A percentile compares a stretch with the other conserved stretches of the same genome.
These are phyloP conservation scores for Morpho helenor DNA, from an alignment of 2,888 invertebrate species.

Conservation along the genomic window DNA sequence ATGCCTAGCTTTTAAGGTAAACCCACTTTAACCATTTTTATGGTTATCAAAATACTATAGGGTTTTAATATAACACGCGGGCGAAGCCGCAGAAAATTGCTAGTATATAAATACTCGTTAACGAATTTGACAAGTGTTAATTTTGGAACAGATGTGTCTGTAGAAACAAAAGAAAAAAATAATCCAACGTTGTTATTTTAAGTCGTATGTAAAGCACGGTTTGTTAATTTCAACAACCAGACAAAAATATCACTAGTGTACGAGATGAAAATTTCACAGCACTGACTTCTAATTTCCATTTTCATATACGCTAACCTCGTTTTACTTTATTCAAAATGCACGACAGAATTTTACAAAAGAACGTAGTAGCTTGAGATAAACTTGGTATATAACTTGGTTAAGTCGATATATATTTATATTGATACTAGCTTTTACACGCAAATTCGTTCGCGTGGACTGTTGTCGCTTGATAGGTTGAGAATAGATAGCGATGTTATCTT, in stretches of 20 bases:
- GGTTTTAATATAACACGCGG: too few relatives aligned
- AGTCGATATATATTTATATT: neutral
- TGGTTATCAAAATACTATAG: too few relatives aligned
- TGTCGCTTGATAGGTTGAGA: too few relatives aligned
- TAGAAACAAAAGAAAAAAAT: neutral
- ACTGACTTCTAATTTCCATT: constrained; percentile 11
- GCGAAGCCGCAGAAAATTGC: too few relatives aligned
- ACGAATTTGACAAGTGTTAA: too few relatives aligned
- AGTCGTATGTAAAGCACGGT: constrained; percentile 7
- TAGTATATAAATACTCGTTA: too few relatives aligned
- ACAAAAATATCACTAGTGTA: constrained; percentile 2
- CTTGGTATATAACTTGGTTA: constrained; percentile 4
- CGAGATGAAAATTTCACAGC: constrained; percentile 12
- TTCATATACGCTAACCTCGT: constrained; percentile 15
- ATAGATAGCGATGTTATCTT: too few relatives aligned
- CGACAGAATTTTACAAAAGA: constrained; percentile 13
- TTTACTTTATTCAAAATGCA: constrained; percentile 14
- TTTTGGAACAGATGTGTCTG: too few relatives aligned
- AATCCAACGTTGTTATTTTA: neutral
- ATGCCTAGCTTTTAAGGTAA: too few relatives aligned
- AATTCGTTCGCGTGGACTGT: too few relatives aligned
- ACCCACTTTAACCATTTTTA: too few relatives aligned
- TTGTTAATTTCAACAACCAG: constrained; percentile 6
- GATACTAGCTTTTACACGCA: neutral
- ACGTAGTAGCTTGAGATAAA: constrained; percentile 8